A percentile compares a stretch with the other conserved stretches of the same genome.
Evolutionary conservation across 2,797 vertebrate genomes (phyloP).

Genomic region (Rhincodon typus): DNA sequence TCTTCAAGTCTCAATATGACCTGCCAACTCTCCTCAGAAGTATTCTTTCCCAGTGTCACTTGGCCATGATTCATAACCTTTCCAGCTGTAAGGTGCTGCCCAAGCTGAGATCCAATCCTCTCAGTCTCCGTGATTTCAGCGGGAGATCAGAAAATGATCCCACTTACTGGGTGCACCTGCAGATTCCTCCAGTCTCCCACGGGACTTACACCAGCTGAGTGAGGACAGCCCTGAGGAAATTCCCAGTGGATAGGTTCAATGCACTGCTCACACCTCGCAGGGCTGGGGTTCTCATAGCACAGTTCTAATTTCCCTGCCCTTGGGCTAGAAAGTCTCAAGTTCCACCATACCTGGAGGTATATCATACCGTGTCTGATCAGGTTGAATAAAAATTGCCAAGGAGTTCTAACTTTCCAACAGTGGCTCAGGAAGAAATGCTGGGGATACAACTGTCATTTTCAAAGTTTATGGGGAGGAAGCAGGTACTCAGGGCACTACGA

Average conservation of each 20-base stretch:
- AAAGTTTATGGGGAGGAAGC: too few relatives aligned
- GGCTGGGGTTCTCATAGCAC: too few relatives aligned
- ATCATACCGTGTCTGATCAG: too few relatives aligned
- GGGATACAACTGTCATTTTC: too few relatives aligned
- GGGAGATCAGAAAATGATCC: not conserved
- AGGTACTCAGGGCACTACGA: too few relatives aligned
- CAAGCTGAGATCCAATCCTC: not conserved
- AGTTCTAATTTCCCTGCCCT: too few relatives aligned
- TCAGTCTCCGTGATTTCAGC: not conserved
- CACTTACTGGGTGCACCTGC: not conserved
- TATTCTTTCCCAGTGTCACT: not conserved
- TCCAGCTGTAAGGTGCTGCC: not conserved
- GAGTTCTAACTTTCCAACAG: too few relatives aligned
- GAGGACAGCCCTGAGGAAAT: not conserved
- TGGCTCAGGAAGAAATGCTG: too few relatives aligned
- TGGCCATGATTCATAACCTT: not conserved
- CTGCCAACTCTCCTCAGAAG: not conserved
- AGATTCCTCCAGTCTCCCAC: not conserved
- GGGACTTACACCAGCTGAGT: not conserved
- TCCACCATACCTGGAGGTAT: too few relatives aligned
- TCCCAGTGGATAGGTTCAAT: not conserved
- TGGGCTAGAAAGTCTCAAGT: too few relatives aligned
- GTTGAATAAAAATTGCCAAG: too few relatives aligned
- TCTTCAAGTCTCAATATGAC: not conserved
- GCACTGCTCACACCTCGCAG: not conserved